phyloP scores from a whole-genome alignment of 2,888 invertebrate genomes.

The Aproaerema taeniolella region DNA sequence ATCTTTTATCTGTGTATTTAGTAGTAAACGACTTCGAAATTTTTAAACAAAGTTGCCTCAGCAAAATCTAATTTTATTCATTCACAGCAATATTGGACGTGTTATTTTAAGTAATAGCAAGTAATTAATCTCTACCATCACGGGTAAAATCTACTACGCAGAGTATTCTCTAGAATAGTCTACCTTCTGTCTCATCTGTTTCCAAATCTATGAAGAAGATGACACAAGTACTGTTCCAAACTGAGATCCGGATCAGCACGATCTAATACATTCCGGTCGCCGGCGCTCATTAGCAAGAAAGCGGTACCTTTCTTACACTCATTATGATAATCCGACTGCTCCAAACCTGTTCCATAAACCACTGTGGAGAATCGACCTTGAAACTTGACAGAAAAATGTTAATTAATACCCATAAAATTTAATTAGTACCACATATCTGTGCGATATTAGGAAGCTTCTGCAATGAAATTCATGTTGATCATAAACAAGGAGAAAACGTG shows the following conservation, averaged over 20 bases:
- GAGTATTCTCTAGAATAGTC: too few relatives aligned
- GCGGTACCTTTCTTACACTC: constrained; percentile 30
- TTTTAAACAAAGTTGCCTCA: too few relatives aligned
- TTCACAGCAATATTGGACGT: too few relatives aligned
- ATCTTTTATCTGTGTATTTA: too few relatives aligned
- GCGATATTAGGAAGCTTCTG: too few relatives aligned
- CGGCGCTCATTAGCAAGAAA: constrained; percentile 26
- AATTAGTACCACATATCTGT: not conserved
- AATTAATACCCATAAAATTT: constrained; percentile 23
- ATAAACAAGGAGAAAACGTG: too few relatives aligned
- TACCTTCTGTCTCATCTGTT: not conserved
- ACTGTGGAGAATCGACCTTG: constrained; percentile 25
- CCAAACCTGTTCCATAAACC: constrained; percentile 20
- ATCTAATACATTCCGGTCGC: constrained; percentile 19
- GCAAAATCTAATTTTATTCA: too few relatives aligned
- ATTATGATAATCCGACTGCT: constrained; percentile 36
- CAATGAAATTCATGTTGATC: too few relatives aligned
- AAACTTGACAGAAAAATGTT: constrained; percentile 21
- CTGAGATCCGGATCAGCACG: constrained; percentile 17
- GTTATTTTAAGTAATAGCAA: too few relatives aligned
- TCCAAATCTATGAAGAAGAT: constrained; percentile 6
- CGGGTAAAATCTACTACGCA: too few relatives aligned
- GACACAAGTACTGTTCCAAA: constrained; percentile 11
- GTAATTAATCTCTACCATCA: too few relatives aligned
- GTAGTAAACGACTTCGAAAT: too few relatives aligned